Evolutionary conservation across 2,797 vertebrate genomes (phyloP).

Genomic region (Amblyopsis hoosieri): DNA sequence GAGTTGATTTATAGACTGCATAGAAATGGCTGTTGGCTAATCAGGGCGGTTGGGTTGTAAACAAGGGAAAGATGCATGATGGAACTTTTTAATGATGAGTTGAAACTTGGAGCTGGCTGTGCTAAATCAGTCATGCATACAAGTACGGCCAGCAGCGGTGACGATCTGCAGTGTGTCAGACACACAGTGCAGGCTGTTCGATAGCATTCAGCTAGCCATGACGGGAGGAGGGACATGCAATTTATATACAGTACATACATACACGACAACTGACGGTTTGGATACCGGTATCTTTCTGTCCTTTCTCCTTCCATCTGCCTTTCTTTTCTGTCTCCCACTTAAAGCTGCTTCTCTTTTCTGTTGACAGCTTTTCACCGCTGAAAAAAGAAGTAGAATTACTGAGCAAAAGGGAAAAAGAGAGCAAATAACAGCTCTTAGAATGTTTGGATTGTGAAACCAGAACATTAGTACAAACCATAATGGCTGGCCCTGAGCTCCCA

Average conservation of each 20-base stretch:
- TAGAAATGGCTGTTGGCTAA: too few species aligned
- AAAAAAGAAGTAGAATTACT: constrained; percentile 75
- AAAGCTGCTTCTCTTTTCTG: constrained; percentile 68
- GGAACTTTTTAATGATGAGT: too few species aligned
- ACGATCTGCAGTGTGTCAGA: constrained; percentile 5
- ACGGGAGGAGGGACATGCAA: constrained; percentile 39
- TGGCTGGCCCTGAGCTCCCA: constrained; percentile 76
- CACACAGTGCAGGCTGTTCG: too few species aligned
- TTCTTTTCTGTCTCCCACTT: constrained; percentile 58
- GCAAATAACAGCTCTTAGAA: constrained; percentile 83
- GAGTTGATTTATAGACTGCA: constrained; percentile 21
- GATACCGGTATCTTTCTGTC: neutral
- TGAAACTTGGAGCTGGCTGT: constrained; percentile 30
- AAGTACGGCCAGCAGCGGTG: neutral
- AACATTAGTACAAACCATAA: constrained; percentile 86
- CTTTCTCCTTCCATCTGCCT: constrained; percentile 23
- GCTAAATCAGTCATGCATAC: neutral
- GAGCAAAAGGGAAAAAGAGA: constrained; percentile 77
- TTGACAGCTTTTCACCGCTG: constrained; percentile 69
- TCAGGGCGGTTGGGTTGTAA: too few species aligned
- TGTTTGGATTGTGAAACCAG: constrained; percentile 85
- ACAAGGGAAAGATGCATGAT: too few species aligned
- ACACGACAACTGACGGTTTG: neutral
- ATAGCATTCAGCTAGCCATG: too few species aligned
- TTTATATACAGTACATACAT: neutral